Evolutionary conservation across 1,140 invertebrate genomes (phyloP).

Genomic region (Drosophila yakuba): DNA sequence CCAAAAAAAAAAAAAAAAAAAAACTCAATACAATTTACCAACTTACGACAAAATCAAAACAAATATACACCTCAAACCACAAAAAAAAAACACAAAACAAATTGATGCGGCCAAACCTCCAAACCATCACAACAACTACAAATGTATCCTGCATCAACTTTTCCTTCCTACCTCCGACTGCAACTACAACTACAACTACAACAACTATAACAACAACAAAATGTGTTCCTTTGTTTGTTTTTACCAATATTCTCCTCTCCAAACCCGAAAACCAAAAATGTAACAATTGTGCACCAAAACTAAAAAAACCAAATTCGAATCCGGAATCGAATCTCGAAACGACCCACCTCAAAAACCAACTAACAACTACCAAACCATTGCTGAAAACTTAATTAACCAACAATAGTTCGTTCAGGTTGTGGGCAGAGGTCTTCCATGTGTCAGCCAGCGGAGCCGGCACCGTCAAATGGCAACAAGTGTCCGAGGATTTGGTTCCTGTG

Average conservation of each 20-base stretch:
- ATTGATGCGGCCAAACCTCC: conserved; percentile 44
- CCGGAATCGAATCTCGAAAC: conserved; percentile 13
- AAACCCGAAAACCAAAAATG: conserved; percentile 37
- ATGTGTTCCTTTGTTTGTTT: conserved; percentile 62
- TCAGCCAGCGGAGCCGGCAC: conserved; percentile 94
- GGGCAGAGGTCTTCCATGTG: conserved; percentile 99
- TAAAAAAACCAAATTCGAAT: conserved; percentile 33
- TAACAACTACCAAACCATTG: conserved; percentile 18
- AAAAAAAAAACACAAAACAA: conserved; percentile 48
- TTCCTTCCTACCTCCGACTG: conserved; percentile 53
- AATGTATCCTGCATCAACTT: conserved; percentile 67
- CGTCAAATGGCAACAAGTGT: conserved; percentile 98
- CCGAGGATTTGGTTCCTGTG: conserved; percentile 98
- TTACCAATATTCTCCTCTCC: conserved; percentile 43
- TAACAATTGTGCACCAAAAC: conserved; percentile 49
- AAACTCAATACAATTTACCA: conserved; percentile 10
- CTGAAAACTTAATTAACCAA: conserved; percentile 73
- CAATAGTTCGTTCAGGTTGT: conserved; percentile 90
- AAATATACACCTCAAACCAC: conserved; percentile 50
- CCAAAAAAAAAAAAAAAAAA: conserved; percentile 53
- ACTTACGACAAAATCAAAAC: conserved; percentile 44
- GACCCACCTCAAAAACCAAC: conserved; percentile 19
- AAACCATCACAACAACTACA: conserved; percentile 47
- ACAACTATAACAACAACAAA: conserved; percentile 55
- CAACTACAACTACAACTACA: conserved; percentile 41